These are phyloP conservation scores for Anaspis maculata DNA, from an alignment of 2,888 invertebrate genomes.

Conservation along the genomic window DNA sequence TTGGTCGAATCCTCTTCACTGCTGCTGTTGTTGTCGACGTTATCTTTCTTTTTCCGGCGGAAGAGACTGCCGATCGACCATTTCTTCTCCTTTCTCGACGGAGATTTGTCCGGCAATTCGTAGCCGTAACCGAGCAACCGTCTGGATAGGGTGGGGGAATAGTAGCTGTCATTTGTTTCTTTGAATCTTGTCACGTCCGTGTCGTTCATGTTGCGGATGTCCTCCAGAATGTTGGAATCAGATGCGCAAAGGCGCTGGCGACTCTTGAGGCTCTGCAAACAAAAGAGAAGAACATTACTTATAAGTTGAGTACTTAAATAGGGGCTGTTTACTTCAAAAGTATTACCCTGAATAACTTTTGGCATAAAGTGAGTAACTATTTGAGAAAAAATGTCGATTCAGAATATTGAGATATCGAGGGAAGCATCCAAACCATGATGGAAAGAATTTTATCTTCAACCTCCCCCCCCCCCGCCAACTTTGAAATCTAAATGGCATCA, in stretches of 20 bases:
- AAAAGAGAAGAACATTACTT: constrained; percentile 9
- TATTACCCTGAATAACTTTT: no score
- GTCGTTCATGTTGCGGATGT: constrained; percentile 35
- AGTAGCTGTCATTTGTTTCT: constrained; percentile 21
- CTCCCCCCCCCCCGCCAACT: no score
- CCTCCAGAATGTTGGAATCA: constrained; percentile 35
- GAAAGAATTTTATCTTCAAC: no score
- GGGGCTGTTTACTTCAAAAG: no score
- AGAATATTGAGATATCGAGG: no score
- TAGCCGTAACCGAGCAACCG: constrained; percentile 45
- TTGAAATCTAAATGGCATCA: no score
- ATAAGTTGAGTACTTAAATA: no score
- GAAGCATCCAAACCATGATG: no score
- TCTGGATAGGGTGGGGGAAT: constrained; percentile 31
- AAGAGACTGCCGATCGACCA: constrained; percentile 78
- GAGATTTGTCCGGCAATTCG: constrained; percentile 42
- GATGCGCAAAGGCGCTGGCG: constrained; percentile 40
- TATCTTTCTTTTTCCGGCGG: constrained; percentile 64
- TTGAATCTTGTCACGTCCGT: constrained; percentile 31
- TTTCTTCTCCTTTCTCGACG: constrained; percentile 57
- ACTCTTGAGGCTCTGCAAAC: constrained; percentile 43
- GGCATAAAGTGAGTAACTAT: no score
- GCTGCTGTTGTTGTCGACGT: constrained; percentile 47
- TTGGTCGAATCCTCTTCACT: constrained; percentile 35
- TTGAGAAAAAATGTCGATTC: no score